Evolutionary conservation across 2,888 invertebrate species (phyloP).

Genomic region (Endomychus coccineus): DNA sequence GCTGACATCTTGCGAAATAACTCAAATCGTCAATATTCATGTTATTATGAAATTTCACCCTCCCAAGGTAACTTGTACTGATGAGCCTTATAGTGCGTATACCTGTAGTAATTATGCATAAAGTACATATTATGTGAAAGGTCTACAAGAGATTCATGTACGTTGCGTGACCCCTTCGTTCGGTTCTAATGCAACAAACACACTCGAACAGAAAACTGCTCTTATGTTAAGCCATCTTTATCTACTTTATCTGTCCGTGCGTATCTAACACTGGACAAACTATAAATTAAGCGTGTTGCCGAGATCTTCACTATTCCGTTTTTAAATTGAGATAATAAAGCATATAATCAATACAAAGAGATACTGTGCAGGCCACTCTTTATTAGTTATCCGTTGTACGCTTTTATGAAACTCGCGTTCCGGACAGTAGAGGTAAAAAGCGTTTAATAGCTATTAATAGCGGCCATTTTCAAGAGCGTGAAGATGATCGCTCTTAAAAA

Average conservation of each 20-base stretch:
- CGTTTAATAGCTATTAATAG: too few relatives aligned
- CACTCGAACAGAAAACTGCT: slow-evolving; percentile 29
- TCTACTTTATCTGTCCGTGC: slow-evolving; percentile 34
- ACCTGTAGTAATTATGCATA: slow-evolving; percentile 26
- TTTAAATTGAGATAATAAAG: slow-evolving; percentile 30
- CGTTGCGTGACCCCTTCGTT: slow-evolving; percentile 32
- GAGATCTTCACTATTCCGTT: slow-evolving; percentile 16
- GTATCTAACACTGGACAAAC: slow-evolving; percentile 34
- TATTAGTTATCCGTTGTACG: too few relatives aligned
- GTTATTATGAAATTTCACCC: too few relatives aligned
- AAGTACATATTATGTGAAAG: slow-evolving; percentile 34
- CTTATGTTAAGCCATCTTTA: slow-evolving; percentile 34
- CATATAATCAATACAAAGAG: slow-evolving; percentile 23
- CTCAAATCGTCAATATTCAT: too few relatives aligned
- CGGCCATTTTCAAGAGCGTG: too few relatives aligned
- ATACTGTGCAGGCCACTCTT: too few relatives aligned
- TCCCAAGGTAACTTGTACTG: too few relatives aligned
- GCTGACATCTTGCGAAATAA: too few relatives aligned
- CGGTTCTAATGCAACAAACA: slow-evolving; percentile 11
- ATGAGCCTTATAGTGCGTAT: slow-evolving; percentile 26
- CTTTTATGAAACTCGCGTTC: too few relatives aligned
- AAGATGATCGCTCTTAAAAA: too few relatives aligned
- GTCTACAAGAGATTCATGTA: slow-evolving; percentile 33
- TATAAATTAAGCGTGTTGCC: slow-evolving; percentile 27
- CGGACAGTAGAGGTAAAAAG: too few relatives aligned